Evolutionary conservation across 2,888 invertebrate genomes (phyloP).

Genomic region (Drosophila cognata): DNA sequence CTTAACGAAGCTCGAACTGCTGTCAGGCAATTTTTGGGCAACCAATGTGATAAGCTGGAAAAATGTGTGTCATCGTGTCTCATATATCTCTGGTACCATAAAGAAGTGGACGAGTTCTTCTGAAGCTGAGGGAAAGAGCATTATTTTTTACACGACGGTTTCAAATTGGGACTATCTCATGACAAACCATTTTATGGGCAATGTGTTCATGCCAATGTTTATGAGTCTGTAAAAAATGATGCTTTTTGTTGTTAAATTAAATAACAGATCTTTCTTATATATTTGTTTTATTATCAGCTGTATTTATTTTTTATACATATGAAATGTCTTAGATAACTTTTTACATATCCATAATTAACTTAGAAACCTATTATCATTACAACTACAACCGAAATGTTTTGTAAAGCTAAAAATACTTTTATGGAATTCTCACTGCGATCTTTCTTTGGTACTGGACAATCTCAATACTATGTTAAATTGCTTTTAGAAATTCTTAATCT

Average conservation of each 20-base stretch:
- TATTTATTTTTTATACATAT: not conserved
- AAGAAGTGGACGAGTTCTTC: not conserved
- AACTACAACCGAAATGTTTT: not conserved
- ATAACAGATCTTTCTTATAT: not conserved
- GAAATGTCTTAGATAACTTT: not conserved
- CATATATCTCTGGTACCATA: not conserved
- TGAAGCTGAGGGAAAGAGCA: not conserved
- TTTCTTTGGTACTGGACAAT: not conserved
- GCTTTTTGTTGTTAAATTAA: not conserved
- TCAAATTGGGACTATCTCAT: not conserved
- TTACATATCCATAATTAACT: not conserved
- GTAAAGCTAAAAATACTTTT: not conserved
- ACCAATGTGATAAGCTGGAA: not conserved
- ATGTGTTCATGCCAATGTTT: not conserved
- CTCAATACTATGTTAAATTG: not conserved
- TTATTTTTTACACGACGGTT: not conserved
- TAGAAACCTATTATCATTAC: not conserved
- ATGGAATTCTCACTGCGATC: not conserved
- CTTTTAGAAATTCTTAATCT: not conserved
- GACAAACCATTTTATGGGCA: not conserved
- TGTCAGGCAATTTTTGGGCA: conserved; percentile 12
- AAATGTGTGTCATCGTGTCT: not conserved
- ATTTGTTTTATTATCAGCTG: not conserved
- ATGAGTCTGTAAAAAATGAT: not conserved
- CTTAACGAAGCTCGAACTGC: conserved; percentile 4